Base-by-base conservation (phyloP, 2,888 invertebrate genomes). In the Mechanitis messenoides region DNA sequence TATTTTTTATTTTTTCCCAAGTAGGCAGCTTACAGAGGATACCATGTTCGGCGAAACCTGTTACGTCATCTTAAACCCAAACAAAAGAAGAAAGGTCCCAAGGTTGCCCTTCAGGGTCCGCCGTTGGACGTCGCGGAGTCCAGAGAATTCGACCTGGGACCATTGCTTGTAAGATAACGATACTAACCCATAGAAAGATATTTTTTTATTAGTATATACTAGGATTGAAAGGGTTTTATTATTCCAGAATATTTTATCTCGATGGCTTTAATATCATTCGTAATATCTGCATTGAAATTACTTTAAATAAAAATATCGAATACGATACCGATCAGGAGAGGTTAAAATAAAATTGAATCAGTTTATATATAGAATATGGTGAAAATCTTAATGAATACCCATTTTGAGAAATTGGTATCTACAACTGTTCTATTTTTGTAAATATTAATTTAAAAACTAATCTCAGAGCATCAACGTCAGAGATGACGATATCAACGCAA, bases 21-120 rank as follows among this genome's bases (percentile, higher is more conserved):
- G 2, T 59, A 90, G 89, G 86, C 89, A 1, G 88, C 88, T 0
- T 89, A 90, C 65, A 75, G 77, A 71, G 89, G 87, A 0, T 90
- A 89, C 67, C 76, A 89, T 55, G 74, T 86, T 0, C 81, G 89
- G 1, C 80, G 80, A 61, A 81, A 83, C 53, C 66, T 87, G n/a
- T 71, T 87, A 0, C 72, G 68, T 2, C 83, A 84, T 50, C 67
- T 87, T 35, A 76, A 78, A 53, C 77, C 78, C 0, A 73, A 73
- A 57, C 58, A 69, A 20, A 77, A 71, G 60, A 80, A 73, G 66
- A 56, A 60, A 9, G 72, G 74, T 0, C 83, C 85, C 0, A 83
- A 82, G 60, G 72, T 78, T n/a, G 79, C 80, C 2, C 59, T 81
- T 12, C 77, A 78, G 0, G 88, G 85, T 1, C 80, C 87, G 1